A percentile compares a stretch with the other conserved stretches of the same genome.
Conservation (phyloP, 37 sponge, comb jelly and placozoan species). For the Mnemiopsis leidyi region DNA sequence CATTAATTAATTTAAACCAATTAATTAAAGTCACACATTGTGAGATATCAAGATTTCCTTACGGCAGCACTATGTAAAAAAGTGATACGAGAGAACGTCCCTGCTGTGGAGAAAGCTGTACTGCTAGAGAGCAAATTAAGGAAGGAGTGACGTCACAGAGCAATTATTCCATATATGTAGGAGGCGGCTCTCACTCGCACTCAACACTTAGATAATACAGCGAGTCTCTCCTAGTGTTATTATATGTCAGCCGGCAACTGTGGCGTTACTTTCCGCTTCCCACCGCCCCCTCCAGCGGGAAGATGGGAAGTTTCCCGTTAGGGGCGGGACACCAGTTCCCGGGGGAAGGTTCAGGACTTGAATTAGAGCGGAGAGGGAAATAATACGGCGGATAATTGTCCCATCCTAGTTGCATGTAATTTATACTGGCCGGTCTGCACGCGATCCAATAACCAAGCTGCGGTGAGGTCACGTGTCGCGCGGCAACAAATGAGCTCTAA, state of each 20-base stretch:
- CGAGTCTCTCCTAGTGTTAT: constrained; percentile 7
- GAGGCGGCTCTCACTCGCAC: constrained; percentile 22
- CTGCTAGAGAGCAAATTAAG: constrained; percentile 66
- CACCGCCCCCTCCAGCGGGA: not conserved
- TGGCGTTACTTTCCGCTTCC: not conserved
- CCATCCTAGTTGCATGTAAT: constrained; percentile 63
- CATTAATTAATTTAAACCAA: constrained; percentile 50
- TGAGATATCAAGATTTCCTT: constrained; percentile 58
- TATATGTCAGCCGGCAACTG: constrained; percentile 14
- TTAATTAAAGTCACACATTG: constrained; percentile 57
- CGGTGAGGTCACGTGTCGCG: not conserved
- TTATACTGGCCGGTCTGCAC: constrained; percentile 60
- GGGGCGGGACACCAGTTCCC: not conserved
- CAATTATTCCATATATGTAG: constrained; percentile 63
- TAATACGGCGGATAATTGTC: constrained; percentile 51
- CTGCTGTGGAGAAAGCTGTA: constrained; percentile 45
- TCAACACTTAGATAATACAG: constrained; percentile 18
- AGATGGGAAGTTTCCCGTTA: not conserved
- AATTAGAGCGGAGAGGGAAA: constrained; percentile 18
- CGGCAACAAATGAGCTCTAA: constrained; percentile 1
- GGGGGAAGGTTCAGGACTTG: not conserved
- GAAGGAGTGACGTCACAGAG: constrained; percentile 46
- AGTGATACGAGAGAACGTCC: constrained; percentile 67
- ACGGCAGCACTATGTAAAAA: constrained; percentile 62
- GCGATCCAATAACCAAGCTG: not conserved